Conservation (phyloP, 2,113 vertebrate species). For the Parotia lawesii region DNA sequence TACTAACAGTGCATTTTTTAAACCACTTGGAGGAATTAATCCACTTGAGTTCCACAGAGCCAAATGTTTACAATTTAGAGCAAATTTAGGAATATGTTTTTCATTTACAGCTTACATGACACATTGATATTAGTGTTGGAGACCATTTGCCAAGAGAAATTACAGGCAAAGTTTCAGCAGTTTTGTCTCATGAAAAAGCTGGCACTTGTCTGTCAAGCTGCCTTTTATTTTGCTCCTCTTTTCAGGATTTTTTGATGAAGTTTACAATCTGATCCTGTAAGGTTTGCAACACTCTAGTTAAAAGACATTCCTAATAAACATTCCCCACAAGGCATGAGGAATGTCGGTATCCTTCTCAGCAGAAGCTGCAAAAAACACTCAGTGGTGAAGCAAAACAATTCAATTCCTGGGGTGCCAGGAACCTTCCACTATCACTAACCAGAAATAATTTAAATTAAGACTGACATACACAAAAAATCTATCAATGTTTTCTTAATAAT, state of each 20-base stretch:
- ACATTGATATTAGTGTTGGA: conserved; percentile 16
- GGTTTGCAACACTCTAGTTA: not conserved
- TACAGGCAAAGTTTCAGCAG: conserved; percentile 40
- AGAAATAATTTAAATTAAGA: not conserved
- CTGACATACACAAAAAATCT: not conserved
- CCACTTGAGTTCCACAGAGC: not conserved
- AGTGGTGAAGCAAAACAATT: not conserved
- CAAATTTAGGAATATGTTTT: conserved; percentile 42
- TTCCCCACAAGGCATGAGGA: not conserved
- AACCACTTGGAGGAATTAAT: not conserved
- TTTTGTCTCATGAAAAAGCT: conserved; percentile 11
- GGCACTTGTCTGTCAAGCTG: conserved; percentile 31
- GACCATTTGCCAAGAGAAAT: conserved; percentile 52
- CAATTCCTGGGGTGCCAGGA: not conserved
- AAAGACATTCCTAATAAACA: conserved; percentile 6
- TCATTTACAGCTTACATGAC: conserved; percentile 48
- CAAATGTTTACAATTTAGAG: not conserved
- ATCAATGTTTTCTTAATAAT: not conserved
- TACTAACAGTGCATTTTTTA: not conserved
- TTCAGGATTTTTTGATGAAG: not conserved
- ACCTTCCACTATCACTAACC: not conserved
- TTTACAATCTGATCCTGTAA: not conserved
- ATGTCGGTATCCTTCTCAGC: not conserved
- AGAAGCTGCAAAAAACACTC: not conserved
- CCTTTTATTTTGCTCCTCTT: conserved; percentile 20